A percentile compares a stretch with the other conserved stretches of the same genome.
Evolutionary conservation across 2,797 vertebrate genomes (phyloP).

Genomic region (Neomorphus geoffroyi): DNA sequence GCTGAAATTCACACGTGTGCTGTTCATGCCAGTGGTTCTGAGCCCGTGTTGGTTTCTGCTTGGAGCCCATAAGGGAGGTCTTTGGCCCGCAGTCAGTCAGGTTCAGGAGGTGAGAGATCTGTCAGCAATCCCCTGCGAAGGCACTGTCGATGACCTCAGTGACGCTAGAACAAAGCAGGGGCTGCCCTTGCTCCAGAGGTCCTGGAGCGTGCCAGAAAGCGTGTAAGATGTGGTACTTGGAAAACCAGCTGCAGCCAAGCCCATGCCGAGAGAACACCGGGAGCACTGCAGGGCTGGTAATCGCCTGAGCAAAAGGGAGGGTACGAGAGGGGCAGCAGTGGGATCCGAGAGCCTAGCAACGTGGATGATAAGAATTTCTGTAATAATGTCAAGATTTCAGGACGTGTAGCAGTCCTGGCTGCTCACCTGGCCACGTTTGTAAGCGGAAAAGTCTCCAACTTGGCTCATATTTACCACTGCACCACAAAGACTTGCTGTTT

Average conservation of each 20-base stretch:
- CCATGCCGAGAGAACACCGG: neutral
- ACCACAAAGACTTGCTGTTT: neutral
- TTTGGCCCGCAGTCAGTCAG: accelerated
- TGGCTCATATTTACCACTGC: neutral
- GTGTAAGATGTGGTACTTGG: accelerated
- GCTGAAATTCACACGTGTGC: neutral
- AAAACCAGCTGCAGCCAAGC: neutral
- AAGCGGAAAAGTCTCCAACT: neutral
- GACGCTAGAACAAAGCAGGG: neutral
- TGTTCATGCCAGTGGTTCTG: neutral
- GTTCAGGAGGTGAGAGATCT: neutral
- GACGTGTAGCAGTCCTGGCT: accelerated
- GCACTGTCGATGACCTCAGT: neutral
- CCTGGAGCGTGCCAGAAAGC: neutral
- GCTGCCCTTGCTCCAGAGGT: neutral
- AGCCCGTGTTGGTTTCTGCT: neutral
- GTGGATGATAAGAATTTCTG: neutral
- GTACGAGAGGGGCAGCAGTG: too few species aligned
- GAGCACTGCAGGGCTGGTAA: neutral
- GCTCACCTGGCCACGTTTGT: neutral
- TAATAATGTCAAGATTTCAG: neutral
- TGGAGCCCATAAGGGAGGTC: accelerated
- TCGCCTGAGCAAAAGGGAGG: neutral
- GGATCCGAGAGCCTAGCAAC: neutral
- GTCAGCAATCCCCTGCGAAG: neutral